phyloP scores from a whole-genome alignment of 1,140 invertebrate species.

The Psilanteris sp. region DNA sequence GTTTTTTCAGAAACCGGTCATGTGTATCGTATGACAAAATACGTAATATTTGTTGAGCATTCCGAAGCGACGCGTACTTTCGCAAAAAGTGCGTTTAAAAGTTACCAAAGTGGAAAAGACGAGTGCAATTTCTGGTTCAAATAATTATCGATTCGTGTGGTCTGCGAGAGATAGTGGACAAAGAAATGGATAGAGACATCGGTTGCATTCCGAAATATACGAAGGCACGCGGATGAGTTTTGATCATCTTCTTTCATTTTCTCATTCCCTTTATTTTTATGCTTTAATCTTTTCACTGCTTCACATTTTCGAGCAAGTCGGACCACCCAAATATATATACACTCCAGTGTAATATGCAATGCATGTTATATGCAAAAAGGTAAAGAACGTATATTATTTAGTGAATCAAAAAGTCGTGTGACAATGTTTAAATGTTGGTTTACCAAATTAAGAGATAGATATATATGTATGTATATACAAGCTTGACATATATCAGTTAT shows the following conservation, averaged over 20 bases:
- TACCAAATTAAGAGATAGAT: too few species aligned
- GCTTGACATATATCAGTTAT: too few species aligned
- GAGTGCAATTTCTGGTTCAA: slow-evolving; percentile 76
- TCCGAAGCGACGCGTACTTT: slow-evolving; percentile 53
- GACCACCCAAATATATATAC: slow-evolving; percentile 70
- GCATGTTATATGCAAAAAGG: slow-evolving; percentile 13
- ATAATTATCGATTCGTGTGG: slow-evolving; percentile 80
- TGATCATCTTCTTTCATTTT: slow-evolving; percentile 65
- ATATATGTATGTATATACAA: too few species aligned
- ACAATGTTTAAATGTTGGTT: too few species aligned
- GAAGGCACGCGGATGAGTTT: slow-evolving; percentile 73
- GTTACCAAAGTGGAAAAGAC: slow-evolving; percentile 72
- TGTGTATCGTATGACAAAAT: slow-evolving; percentile 66
- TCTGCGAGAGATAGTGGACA: slow-evolving; percentile 68
- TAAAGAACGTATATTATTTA: background rate
- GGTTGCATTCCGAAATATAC: slow-evolving; percentile 76
- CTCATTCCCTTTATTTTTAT: slow-evolving; percentile 64
- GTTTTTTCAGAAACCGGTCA: slow-evolving; percentile 65
- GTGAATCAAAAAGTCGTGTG: background rate
- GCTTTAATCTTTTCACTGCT: slow-evolving; percentile 69
- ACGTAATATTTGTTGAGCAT: slow-evolving; percentile 69
- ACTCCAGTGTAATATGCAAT: slow-evolving; percentile 16
- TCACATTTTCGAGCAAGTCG: slow-evolving; percentile 71
- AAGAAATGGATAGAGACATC: slow-evolving; percentile 80
- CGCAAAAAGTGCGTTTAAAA: slow-evolving; percentile 73